Conservation (phyloP, 2,797 vertebrate species). For the Neosalanx taihuensis region DNA sequence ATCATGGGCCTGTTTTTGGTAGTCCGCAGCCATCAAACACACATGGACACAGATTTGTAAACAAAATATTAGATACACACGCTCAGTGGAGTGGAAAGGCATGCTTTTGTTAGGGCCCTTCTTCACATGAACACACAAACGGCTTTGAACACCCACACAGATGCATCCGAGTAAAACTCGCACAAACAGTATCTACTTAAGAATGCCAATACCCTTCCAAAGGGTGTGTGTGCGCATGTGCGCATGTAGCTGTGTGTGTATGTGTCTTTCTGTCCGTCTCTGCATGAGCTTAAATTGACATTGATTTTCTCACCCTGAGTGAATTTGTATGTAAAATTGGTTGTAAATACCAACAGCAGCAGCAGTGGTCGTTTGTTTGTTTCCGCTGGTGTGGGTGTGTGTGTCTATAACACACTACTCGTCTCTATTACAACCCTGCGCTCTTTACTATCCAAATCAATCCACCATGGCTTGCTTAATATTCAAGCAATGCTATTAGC, state of each 20-base stretch:
- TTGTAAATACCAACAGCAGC: no score
- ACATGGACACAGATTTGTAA: slow-evolving; percentile 7
- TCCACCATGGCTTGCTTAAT: slow-evolving; percentile 51
- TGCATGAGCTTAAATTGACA: background rate
- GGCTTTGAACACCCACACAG: background rate
- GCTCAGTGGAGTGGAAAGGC: slow-evolving; percentile 28
- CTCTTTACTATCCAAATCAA: slow-evolving; percentile 51
- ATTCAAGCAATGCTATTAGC: slow-evolving; percentile 58
- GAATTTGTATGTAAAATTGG: no score
- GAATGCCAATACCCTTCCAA: background rate
- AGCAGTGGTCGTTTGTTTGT: background rate
- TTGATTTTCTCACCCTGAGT: no score
- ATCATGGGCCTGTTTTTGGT: background rate
- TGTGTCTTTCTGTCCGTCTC: background rate
- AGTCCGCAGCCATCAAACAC: background rate
- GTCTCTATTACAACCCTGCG: slow-evolving; percentile 31
- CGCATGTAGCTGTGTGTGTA: slow-evolving; percentile 1
- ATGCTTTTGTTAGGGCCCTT: slow-evolving; percentile 19
- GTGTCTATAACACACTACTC: slow-evolving; percentile 11
- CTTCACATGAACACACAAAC: background rate
- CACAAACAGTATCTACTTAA: background rate
- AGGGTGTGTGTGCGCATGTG: background rate
- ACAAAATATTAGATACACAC: background rate
- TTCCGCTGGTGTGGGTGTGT: background rate
- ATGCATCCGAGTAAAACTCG: background rate